A percentile compares a stretch with the other conserved stretches of the same genome.
These are phyloP conservation scores for Hydrocynus forskahlii DNA, from an alignment of 2,797 vertebrate species.

Conservation along the genomic window DNA sequence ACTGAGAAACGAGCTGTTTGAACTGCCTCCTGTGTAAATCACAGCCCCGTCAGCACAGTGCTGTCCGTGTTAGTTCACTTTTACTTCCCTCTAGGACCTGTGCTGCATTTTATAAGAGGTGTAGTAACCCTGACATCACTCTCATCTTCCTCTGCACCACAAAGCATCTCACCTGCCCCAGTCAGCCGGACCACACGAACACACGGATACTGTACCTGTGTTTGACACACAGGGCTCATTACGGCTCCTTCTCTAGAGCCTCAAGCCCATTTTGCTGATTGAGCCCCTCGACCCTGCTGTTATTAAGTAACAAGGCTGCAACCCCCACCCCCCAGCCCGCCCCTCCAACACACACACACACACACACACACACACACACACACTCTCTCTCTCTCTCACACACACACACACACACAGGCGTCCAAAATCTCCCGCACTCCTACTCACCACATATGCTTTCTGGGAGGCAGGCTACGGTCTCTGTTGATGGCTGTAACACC, in stretches of 20 bases:
- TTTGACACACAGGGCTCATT: neutral
- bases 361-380: slow-evolving; percentile 9
- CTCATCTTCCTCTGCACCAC: neutral
- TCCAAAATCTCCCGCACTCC: slow-evolving; percentile 64
- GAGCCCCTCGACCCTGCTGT: slow-evolving; percentile 63
- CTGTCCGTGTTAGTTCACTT: too few species aligned
- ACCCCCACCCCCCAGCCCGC: slow-evolving; percentile 37
- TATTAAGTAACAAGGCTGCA: slow-evolving; percentile 61
- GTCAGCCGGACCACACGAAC: neutral
- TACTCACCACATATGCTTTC: slow-evolving; percentile 98
- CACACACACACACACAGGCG: neutral
- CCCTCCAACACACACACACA: neutral
- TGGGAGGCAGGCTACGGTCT: slow-evolving; percentile 94
- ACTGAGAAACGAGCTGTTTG: neutral
- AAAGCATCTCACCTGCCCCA: neutral
- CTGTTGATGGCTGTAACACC: slow-evolving; percentile 98
- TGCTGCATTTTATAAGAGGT: too few species aligned
- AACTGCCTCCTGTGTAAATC: slow-evolving; percentile 52
- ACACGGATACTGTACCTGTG: slow-evolving; percentile 12
- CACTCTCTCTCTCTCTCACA: slow-evolving; percentile 11
- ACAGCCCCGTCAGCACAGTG: slow-evolving; percentile 40
- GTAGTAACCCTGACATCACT: slow-evolving; percentile 30
- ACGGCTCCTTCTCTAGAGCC: neutral
- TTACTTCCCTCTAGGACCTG: too few species aligned
- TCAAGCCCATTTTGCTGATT: slow-evolving; percentile 52